Evolutionary conservation across 1,140 invertebrate genomes (phyloP).

Genomic region (Aradophagus sp.): DNA sequence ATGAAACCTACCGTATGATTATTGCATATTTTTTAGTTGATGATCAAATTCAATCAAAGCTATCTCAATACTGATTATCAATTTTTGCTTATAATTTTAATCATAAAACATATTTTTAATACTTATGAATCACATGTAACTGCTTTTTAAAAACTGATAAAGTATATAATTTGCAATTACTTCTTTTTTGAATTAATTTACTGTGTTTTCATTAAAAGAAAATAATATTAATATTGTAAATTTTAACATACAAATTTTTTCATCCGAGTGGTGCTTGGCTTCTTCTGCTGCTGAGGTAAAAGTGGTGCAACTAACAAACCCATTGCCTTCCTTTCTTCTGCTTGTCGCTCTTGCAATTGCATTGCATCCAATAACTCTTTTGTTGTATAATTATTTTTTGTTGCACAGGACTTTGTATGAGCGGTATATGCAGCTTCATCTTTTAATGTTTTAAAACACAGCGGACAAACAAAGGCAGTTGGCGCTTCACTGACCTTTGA

Average conservation of each 20-base stretch:
- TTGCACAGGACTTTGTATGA: constrained; percentile 75
- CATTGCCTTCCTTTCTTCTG: constrained; percentile 70
- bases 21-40: too few species aligned
- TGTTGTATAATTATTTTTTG: constrained; percentile 71
- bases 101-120: too few species aligned
- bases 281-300: constrained; percentile 55
- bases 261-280: constrained; percentile 38
- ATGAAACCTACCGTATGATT: constrained; percentile 62
- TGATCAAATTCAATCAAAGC: too few species aligned
- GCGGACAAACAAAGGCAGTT: constrained; percentile 66
- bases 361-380: constrained; percentile 71
- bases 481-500: constrained; percentile 37
- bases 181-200: too few species aligned
- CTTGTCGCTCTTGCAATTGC: constrained; percentile 72
- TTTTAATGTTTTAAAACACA: constrained; percentile 71
- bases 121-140: too few species aligned
- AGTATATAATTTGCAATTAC: too few species aligned
- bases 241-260: constrained; percentile 62
- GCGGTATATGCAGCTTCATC: constrained; percentile 56
- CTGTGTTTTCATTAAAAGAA: too few species aligned
- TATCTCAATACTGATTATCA: too few species aligned
- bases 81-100: too few species aligned
- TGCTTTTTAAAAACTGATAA: too few species aligned
- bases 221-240: too few species aligned
- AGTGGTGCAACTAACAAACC: constrained; percentile 69